phyloP scores from a whole-genome alignment of 2,888 invertebrate species.

The Dorcus hopei region DNA sequence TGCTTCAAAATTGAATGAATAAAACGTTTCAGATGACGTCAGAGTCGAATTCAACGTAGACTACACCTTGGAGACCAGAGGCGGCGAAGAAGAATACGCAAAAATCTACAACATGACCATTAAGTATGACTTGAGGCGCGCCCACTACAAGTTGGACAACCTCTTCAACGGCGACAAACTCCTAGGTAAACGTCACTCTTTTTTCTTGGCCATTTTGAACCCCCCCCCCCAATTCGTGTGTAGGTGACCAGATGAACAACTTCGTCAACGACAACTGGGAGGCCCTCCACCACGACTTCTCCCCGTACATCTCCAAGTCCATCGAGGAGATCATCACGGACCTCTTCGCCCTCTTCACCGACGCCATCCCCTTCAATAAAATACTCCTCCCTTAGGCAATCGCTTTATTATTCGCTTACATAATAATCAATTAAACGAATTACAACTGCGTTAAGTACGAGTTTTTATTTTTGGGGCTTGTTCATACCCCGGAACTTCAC shows the following conservation, averaged over 20 bases:
- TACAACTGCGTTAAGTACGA: too few relatives aligned
- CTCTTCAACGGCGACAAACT: constrained; percentile 20
- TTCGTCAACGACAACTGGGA: constrained; percentile 40
- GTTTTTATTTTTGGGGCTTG: constrained; percentile 50
- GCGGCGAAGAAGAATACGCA: constrained; percentile 5
- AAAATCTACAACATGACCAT: constrained; percentile 4
- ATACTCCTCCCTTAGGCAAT: constrained; percentile 2
- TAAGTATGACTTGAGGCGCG: constrained; percentile 4
- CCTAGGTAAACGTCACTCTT: constrained; percentile 8
- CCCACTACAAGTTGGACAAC: constrained; percentile 14
- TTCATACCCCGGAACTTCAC: constrained; percentile 66
- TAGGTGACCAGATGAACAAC: constrained; percentile 38
- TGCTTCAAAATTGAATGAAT: too few relatives aligned
- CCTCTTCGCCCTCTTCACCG: constrained; percentile 1
- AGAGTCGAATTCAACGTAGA: neutral
- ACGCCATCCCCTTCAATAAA: constrained; percentile 5
- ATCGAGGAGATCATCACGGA: constrained; percentile 6
- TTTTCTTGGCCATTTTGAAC: neutral
- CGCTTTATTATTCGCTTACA: neutral
- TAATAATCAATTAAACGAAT: too few relatives aligned
- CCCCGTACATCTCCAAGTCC: constrained; percentile 4
- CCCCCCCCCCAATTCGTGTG: constrained; percentile 5
- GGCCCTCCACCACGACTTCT: constrained; percentile 32
- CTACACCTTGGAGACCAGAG: constrained; percentile 5
- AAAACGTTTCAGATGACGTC: constrained; percentile 5